phyloP scores from a whole-genome alignment of 1,140 invertebrate genomes.

The Chlorops oryzae region DNA sequence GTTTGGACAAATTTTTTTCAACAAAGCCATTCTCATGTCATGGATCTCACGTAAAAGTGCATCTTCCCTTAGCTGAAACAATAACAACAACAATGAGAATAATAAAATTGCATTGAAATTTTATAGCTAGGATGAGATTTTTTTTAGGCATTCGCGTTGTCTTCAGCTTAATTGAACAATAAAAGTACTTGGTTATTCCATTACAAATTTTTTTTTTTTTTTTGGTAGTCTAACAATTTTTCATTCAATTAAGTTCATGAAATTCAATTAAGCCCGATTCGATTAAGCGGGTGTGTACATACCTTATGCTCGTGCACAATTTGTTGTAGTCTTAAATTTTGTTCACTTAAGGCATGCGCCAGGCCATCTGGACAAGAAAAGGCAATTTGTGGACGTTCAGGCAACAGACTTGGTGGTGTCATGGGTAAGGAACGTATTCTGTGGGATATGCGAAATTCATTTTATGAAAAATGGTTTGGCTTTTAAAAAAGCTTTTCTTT shows the following conservation, averaged over 20 bases:
- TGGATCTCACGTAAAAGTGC: slow-evolving; percentile 63
- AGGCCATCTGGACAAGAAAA: slow-evolving; percentile 67
- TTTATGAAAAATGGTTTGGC: too few species aligned
- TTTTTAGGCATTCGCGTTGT: too few species aligned
- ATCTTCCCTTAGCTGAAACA: slow-evolving; percentile 61
- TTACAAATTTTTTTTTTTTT: too few species aligned
- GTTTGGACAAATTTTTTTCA: slow-evolving; percentile 64
- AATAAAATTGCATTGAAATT: too few species aligned
- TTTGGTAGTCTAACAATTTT: too few species aligned
- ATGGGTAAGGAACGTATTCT: slow-evolving; percentile 35
- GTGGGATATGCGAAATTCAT: too few species aligned
- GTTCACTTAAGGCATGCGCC: slow-evolving; percentile 66
- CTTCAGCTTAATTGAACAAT: too few species aligned
- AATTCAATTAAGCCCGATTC: slow-evolving; percentile 27
- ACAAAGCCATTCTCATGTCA: slow-evolving; percentile 60
- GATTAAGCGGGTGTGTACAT: slow-evolving; percentile 21
- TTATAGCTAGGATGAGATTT: too few species aligned
- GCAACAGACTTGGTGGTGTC: slow-evolving; percentile 30
- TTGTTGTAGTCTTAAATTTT: slow-evolving; percentile 72
- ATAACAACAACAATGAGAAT: too few species aligned
- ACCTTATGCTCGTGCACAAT: slow-evolving; percentile 75
- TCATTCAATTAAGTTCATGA: not conserved
- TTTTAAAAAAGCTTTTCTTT: too few species aligned
- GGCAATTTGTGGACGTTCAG: slow-evolving; percentile 30
- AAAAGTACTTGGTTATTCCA: too few species aligned